Evolutionary conservation across 1,140 invertebrate species (phyloP).

Genomic region (Diachasmimorpha longicaudata): DNA sequence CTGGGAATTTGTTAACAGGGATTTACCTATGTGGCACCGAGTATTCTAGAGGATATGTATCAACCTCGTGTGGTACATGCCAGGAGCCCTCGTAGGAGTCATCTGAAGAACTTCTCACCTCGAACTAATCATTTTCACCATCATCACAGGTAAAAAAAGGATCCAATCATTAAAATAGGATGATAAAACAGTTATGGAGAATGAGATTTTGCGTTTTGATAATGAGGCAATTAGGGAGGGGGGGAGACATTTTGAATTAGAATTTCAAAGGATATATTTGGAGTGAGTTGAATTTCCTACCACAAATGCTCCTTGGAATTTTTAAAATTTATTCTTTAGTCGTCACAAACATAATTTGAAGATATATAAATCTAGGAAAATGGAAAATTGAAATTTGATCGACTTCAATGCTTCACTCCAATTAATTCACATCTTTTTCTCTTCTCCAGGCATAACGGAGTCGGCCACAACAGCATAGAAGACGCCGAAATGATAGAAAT

Average conservation of each 20-base stretch:
- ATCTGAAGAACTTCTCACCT: conserved; percentile 49
- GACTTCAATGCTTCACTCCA: neutral
- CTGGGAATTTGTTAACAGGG: conserved; percentile 71
- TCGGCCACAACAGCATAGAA: conserved; percentile 49
- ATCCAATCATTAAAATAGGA: no score
- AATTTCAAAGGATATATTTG: no score
- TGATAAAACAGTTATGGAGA: no score
- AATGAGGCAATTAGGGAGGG: no score
- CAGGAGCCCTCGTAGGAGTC: conserved; percentile 71
- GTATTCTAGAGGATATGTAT: conserved; percentile 91
- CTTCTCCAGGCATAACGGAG: conserved; percentile 46
- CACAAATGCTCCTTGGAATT: no score
- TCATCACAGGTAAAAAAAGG: conserved; percentile 47
- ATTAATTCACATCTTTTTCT: conserved; percentile 2
- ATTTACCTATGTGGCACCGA: conserved; percentile 98
- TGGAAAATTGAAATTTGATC: no score
- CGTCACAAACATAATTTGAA: no score
- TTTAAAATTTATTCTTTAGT: no score
- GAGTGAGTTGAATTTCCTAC: no score
- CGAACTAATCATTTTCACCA: conserved; percentile 45
- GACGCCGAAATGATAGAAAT: conserved; percentile 58
- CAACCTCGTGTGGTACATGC: conserved; percentile 73
- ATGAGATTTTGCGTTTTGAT: no score
- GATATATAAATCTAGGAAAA: no score
- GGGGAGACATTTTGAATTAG: no score